phyloP scores from a whole-genome alignment of 2,797 vertebrate genomes.

The Poeciliopsis paucimaculata region DNA sequence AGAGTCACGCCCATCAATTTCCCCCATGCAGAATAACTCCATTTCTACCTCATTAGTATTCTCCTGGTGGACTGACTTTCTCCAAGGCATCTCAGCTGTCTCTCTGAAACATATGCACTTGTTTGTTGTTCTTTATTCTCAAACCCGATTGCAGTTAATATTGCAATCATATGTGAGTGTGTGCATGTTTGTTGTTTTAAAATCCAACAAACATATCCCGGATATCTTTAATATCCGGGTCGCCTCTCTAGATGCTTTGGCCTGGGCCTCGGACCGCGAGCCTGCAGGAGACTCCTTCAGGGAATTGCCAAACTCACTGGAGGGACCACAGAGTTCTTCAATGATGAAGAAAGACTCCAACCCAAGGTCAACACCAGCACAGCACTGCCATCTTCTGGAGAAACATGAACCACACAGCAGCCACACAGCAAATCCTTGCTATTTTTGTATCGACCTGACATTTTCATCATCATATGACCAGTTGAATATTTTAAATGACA shows the following conservation, averaged over 20 bases:
- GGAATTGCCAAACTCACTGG: constrained; percentile 89
- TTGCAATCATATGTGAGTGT: background rate
- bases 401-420: constrained; percentile 23
- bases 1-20: constrained; percentile 56
- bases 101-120: background rate
- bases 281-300: constrained; percentile 85
- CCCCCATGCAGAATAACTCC: constrained; percentile 60
- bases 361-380: constrained; percentile 84
- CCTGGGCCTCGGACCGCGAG: constrained; percentile 85
- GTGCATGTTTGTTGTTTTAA: background rate
- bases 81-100: constrained; percentile 42
- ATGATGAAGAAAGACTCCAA: constrained; percentile 89
- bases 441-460: background rate
- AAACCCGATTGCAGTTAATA: constrained; percentile 4
- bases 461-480: no score
- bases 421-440: background rate
- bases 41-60: constrained; percentile 76
- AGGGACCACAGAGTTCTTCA: constrained; percentile 86
- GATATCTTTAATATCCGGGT: constrained; percentile 21
- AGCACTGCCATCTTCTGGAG: constrained; percentile 61
- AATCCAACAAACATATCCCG: no score
- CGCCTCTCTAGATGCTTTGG: constrained; percentile 87
- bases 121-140: constrained; percentile 4
- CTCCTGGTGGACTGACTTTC: constrained; percentile 56
- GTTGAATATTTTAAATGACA: background rate